Percentiles rank a stretch among this genome's conserved stretches.
These are phyloP conservation scores for Cephonodes hylas DNA, from an alignment of 2,888 invertebrate genomes.

Conservation along the genomic window DNA sequence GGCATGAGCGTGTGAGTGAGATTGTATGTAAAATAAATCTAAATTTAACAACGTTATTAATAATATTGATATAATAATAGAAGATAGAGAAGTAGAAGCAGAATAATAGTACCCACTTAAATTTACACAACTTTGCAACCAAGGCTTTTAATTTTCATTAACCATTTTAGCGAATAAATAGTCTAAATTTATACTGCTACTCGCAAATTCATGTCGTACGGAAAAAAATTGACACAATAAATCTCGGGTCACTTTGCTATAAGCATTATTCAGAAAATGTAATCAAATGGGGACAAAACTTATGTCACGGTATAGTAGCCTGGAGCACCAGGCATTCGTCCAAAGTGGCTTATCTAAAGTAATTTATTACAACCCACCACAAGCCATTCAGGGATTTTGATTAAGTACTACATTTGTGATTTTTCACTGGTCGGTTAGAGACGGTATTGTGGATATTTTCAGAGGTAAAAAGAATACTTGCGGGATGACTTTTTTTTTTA, in stretches of 20 bases:
- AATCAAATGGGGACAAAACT: constrained; percentile 23
- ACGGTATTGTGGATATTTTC: neutral
- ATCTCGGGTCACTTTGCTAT: neutral
- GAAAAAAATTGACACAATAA: constrained; percentile 1
- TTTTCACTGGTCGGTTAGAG: constrained; percentile 23
- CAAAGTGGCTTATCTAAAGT: constrained; percentile 35
- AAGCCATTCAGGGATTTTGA: constrained; percentile 29
- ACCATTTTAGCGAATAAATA: neutral
- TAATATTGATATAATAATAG: too few relatives aligned
- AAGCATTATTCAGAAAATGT: neutral
- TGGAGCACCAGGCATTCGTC: constrained; percentile 22
- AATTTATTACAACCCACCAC: constrained; percentile 33
- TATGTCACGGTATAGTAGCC: constrained; percentile 24
- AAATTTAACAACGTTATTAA: too few relatives aligned
- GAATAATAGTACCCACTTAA: too few relatives aligned
- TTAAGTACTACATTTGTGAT: constrained; percentile 26
- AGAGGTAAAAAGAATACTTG: neutral
- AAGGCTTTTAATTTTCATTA: neutral
- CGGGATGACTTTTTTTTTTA: too few relatives aligned
- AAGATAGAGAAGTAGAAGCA: too few relatives aligned
- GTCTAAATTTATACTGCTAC: neutral
- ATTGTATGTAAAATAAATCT: too few relatives aligned
- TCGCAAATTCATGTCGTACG: neutral
- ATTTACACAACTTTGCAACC: too few relatives aligned
- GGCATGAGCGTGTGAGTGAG: too few relatives aligned